These are phyloP conservation scores for Malurus cyaneus DNA, from an alignment of 2,113 vertebrate species.

Conservation along the genomic window DNA sequence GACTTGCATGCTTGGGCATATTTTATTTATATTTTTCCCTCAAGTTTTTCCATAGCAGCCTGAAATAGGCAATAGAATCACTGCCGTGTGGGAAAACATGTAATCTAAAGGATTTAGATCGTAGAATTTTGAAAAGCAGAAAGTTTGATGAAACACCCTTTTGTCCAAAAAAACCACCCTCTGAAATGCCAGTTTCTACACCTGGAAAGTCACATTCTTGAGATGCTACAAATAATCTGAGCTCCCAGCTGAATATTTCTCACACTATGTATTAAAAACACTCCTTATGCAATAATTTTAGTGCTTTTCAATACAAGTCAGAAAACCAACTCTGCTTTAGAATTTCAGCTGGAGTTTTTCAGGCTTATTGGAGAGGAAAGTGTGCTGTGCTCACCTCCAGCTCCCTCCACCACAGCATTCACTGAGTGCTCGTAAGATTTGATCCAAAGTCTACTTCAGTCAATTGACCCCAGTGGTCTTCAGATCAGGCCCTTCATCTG, in stretches of 20 bases:
- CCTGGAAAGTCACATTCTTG: constrained; percentile 35
- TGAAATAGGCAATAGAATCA: constrained; percentile 16
- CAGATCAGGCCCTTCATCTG: constrained; percentile 48
- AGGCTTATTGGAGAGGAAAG: background rate
- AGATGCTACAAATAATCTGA: background rate
- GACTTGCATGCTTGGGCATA: constrained; percentile 42
- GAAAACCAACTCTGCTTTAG: background rate
- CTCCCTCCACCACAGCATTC: background rate
- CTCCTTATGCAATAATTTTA: background rate
- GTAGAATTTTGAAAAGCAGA: background rate
- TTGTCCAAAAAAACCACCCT: background rate
- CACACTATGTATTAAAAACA: background rate
- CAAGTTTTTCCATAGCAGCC: constrained; percentile 46
- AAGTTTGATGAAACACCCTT: constrained; percentile 17
- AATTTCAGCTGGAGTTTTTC: background rate
- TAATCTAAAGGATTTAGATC: background rate
- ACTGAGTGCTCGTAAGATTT: background rate
- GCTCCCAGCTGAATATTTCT: background rate
- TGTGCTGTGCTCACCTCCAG: background rate
- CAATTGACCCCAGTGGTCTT: constrained; percentile 38
- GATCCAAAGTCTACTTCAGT: constrained; percentile 47
- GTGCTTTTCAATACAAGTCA: background rate
- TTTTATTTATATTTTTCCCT: constrained; percentile 59
- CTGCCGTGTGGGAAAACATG: background rate
- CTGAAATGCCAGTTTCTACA: background rate